phyloP scores from a whole-genome alignment of 2,797 vertebrate species.

The Telmatherina bonti region DNA sequence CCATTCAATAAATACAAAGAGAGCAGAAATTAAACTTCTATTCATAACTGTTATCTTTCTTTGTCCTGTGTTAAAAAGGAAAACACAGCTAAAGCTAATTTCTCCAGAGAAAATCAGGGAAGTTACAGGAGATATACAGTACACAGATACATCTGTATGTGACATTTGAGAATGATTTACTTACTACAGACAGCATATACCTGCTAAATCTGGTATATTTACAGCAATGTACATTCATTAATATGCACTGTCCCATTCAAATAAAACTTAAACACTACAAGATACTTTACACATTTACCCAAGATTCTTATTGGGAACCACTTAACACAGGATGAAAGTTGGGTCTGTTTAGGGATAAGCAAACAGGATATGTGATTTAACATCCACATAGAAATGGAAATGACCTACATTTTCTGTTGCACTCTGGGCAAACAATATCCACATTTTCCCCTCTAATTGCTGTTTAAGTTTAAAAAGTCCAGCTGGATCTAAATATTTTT shows the following conservation, averaged over 20 bases:
- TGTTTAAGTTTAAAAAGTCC: too few relatives aligned
- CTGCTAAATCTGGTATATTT: too few relatives aligned
- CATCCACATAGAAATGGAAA: constrained; percentile 9
- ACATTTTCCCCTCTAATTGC: too few relatives aligned
- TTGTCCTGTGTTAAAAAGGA: constrained; percentile 10
- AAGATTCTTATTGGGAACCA: neutral
- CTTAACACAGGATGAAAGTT: neutral
- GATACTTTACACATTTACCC: neutral
- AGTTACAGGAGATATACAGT: neutral
- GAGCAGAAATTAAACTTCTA: neutral
- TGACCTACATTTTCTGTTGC: neutral
- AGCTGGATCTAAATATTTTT: too few relatives aligned
- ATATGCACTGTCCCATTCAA: too few relatives aligned
- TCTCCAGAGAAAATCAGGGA: constrained; percentile 1
- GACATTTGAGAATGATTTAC: neutral
- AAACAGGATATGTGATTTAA: neutral
- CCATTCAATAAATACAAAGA: neutral
- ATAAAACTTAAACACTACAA: neutral
- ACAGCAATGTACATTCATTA: too few relatives aligned
- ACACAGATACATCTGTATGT: constrained; percentile 3
- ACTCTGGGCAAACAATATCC: too few relatives aligned
- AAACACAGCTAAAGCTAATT: constrained; percentile 9
- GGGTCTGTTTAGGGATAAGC: neutral
- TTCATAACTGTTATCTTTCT: neutral
- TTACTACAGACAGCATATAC: too few relatives aligned